phyloP scores from a whole-genome alignment of 2,888 invertebrate genomes.

The Tiliacea citrago region DNA sequence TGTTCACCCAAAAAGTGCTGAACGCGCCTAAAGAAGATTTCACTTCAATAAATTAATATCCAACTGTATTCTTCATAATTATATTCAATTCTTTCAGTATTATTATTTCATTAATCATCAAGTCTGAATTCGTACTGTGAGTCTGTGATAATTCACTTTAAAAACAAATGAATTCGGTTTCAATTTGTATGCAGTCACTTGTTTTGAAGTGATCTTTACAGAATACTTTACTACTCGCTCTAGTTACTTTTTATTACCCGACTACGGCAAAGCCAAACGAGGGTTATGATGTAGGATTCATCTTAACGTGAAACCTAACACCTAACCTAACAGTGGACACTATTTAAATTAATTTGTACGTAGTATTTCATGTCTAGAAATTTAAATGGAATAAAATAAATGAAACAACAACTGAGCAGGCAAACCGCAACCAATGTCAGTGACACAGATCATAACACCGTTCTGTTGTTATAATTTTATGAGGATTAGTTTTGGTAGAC shows the following conservation, averaged over 20 bases:
- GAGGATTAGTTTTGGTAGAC: neutral
- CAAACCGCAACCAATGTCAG: slow-evolving; percentile 2
- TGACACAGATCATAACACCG: neutral
- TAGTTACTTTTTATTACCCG: neutral
- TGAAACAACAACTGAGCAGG: neutral
- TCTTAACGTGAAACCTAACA: neutral
- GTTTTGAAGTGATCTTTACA: neutral
- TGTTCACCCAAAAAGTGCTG: too few species aligned
- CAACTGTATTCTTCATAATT: neutral
- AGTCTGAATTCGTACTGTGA: neutral
- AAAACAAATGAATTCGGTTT: neutral
- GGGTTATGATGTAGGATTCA: neutral
- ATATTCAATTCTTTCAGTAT: neutral
- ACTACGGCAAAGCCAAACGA: neutral
- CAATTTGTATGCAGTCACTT: neutral
- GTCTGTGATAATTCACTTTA: neutral
- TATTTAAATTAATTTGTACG: neutral
- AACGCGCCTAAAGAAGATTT: too few species aligned
- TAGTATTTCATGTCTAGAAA: too few species aligned
- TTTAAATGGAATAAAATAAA: slow-evolving; percentile 9
- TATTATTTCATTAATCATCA: neutral
- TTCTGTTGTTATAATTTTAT: neutral
- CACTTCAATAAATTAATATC: neutral
- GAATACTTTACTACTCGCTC: too few species aligned
- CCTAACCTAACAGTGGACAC: neutral